phyloP scores from a whole-genome alignment of 2,797 vertebrate genomes.

The Scarus forsteni region DNA sequence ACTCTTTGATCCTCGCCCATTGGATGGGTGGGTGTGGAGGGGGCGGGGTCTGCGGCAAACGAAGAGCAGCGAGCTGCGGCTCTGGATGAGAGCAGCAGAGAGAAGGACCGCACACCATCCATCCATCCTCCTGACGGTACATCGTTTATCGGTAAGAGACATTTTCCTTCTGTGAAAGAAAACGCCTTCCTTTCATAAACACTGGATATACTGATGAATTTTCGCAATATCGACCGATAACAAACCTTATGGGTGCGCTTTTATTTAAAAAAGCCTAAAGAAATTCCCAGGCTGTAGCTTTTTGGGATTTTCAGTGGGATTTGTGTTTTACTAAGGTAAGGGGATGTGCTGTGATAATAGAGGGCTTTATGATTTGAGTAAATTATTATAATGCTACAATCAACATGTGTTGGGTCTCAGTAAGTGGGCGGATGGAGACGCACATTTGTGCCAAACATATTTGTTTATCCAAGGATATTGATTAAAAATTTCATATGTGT shows the following conservation, averaged over 20 bases:
- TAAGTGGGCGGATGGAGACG: conserved; percentile 39
- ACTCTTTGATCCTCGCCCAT: conserved; percentile 52
- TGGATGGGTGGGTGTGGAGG: conserved; percentile 60
- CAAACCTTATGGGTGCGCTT: conserved; percentile 4
- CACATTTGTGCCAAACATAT: conserved; percentile 47
- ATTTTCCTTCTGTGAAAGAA: conserved; percentile 33
- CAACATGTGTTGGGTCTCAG: conserved; percentile 71
- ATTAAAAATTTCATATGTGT: conserved; percentile 46
- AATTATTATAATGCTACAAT: conserved; percentile 27
- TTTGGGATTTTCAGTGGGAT: not conserved
- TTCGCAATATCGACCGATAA: too few species aligned
- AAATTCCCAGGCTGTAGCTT: not conserved
- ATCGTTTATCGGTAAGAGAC: conserved; percentile 69
- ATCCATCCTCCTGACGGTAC: conserved; percentile 25
- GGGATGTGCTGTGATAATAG: conserved; percentile 30
- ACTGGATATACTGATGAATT: not conserved
- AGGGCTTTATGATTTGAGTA: not conserved
- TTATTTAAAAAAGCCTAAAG: not conserved
- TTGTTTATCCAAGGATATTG: conserved; percentile 40
- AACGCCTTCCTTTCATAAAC: not conserved
- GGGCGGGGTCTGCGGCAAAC: conserved; percentile 72
- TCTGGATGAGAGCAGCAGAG: conserved; percentile 65
- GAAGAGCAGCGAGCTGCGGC: conserved; percentile 66
- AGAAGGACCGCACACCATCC: conserved; percentile 48
- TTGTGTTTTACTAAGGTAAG: conserved; percentile 16